Percentiles rank a stretch among this genome's conserved stretches.
Evolutionary conservation across 2,797 vertebrate genomes (phyloP).

Genomic region (Polyboroides typus): DNA sequence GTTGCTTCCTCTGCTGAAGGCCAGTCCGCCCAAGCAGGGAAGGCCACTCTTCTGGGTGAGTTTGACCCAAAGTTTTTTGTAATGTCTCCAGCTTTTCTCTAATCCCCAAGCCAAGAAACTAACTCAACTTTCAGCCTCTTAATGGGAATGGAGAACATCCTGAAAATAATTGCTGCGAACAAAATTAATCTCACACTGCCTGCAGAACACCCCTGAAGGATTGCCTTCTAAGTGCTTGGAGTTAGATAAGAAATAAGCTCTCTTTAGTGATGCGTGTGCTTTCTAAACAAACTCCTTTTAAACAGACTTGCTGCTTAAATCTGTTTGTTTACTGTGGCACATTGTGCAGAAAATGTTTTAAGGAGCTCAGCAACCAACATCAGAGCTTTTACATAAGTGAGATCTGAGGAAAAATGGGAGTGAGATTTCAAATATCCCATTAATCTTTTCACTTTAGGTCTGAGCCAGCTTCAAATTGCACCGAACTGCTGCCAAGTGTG

Average conservation of each 20-base stretch:
- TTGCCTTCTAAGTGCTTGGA: conserved; percentile 44
- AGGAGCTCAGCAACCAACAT: conserved; percentile 47
- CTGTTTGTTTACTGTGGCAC: conserved; percentile 62
- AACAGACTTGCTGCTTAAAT: conserved; percentile 47
- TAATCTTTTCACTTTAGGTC: conserved; percentile 62
- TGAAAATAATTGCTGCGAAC: conserved; percentile 54
- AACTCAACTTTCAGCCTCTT: conserved; percentile 27
- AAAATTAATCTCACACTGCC: conserved; percentile 56
- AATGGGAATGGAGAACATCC: conserved; percentile 28
- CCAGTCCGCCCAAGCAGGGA: neutral
- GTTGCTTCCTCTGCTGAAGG: neutral
- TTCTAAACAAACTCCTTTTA: conserved; percentile 57
- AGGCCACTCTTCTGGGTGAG: neutral
- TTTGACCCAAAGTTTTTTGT: neutral
- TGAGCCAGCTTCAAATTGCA: conserved; percentile 60
- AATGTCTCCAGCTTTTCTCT: neutral
- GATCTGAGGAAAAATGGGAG: conserved; percentile 55
- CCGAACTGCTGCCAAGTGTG: conserved; percentile 7
- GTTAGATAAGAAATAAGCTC: conserved; percentile 65
- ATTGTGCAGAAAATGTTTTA: conserved; percentile 54
- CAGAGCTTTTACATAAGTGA: conserved; percentile 50
- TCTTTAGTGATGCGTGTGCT: conserved; percentile 28
- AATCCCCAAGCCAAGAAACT: conserved; percentile 13
- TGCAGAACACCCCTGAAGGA: conserved; percentile 50
- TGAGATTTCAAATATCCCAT: conserved; percentile 56